Evolutionary conservation across 1,140 invertebrate species (phyloP), one percentile per base, ranked within the genome.

Genomic region (Apocrypta bakeri): DNA sequence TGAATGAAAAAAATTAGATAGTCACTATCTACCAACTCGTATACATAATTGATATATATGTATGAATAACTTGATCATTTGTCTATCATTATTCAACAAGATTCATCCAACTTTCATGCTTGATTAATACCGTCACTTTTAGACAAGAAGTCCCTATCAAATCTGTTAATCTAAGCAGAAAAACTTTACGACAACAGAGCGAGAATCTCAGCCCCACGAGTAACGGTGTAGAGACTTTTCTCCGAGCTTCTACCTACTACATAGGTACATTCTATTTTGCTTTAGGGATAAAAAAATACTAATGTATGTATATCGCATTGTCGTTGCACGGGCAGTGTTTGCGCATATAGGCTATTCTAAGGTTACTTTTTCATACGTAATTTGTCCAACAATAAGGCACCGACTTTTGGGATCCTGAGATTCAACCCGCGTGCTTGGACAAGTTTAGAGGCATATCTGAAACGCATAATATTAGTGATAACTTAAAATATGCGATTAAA

Each of bases 371-470:
- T 83, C 68, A 64, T 63, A 21, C 40, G 84, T 85, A 86, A 87
- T 88, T 87, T 89, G 84, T 90, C 89, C 89, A 90, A 84, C 84
- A 83, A 87, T 91, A 92, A 92, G 91, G 91, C 91, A 92, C 91
- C 91, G 88, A 89, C 88, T 89, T 88, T 89, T 88, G 87, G 87
- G 87, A 90, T 91, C 89, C 89, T 90, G 90, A 92, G 90, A 90
- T 91, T 92, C 90, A 92, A 91, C 91, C 90, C 86, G 92, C 91
- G 89, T 93, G 91, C 88, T 92, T 92, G 82, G 92, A 93, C 87
- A 93, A 88, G 89, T 92, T 92, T 73, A 92, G 88, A 89, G 92
- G 91, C 90, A 90, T 91, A 91, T 93, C 92, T 92, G 86, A 83
- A 90, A 88, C 11, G 42, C n/a, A 74, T 31, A 56, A 24, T 42